Base-by-base conservation (phyloP, 30 jellyfish, hydroid and myxozoan genomes). In the Calvadosia cruxmelitensis region DNA sequence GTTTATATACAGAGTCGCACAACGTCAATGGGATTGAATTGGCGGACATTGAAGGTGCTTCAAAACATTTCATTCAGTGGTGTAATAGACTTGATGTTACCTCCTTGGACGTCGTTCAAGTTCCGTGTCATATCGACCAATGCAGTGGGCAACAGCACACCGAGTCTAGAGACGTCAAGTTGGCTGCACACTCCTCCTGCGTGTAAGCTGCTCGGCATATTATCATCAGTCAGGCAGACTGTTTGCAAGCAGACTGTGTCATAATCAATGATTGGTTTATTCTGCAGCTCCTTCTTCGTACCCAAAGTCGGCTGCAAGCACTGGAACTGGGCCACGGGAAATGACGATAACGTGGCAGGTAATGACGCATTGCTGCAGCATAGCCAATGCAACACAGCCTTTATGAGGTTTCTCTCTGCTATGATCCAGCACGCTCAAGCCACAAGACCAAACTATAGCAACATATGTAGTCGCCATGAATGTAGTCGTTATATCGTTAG, bases 321-420 rank as follows among this genome's bases (percentile, higher is more conserved):
- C 61, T 0, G 98, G 98, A 25, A 76, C 94, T 10, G 93, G 93
- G 49, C 98, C 98, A 23, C 81, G 85, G 12, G 98, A 89, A 64
- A 67, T 89, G 67, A 75, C 49, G 29, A 78, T 89, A 16, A 27
- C 92, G 0, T 89, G 93, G 89, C 72, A 89, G 67, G 98, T 86
- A 73, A 72, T 85, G n/a, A n/a, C n/a, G n/a, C n/a, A n/a, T n/a
- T n/a, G n/a, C n/a, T n/a, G n/a, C n/a, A n/a, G n/a, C n/a, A n/a
- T n/a, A n/a, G n/a, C n/a, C n/a, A n/a, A n/a, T n/a, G n/a, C n/a
- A n/a, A n/a, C n/a, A n/a, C n/a, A n/a, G n/a, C n/a, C n/a, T n/a
- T n/a, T n/a, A n/a, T n/a, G n/a, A n/a, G n/a, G n/a, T n/a, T n/a
- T n/a, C n/a, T n/a, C n/a, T n/a, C n/a, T n/a, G n/a, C n/a, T n/a